A percentile compares a stretch with the other conserved stretches of the same genome.
Conservation (phyloP, 2,113 vertebrate species). For the Mesitornis unicolor region DNA sequence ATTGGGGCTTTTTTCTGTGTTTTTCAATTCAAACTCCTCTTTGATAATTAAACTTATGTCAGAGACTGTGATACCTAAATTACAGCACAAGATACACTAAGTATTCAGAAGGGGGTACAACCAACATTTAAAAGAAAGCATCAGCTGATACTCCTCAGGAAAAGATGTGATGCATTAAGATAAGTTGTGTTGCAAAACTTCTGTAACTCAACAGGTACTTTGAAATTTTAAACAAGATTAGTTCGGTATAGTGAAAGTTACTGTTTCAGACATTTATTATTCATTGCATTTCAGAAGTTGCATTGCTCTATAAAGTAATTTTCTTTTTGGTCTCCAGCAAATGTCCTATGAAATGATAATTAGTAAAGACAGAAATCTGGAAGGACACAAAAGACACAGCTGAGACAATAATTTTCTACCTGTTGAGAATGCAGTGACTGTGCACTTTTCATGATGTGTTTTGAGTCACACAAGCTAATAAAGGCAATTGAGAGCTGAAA, state of each 20-base stretch:
- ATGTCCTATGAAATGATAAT: background rate
- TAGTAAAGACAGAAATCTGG: background rate
- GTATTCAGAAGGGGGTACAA: background rate
- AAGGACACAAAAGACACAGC: background rate
- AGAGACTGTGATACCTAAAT: background rate
- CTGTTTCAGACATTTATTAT: background rate
- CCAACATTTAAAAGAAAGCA: background rate
- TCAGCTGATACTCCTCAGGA: background rate
- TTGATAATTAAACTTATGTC: background rate
- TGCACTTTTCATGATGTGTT: background rate
- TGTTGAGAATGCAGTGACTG: background rate
- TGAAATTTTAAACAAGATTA: background rate
- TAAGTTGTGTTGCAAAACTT: background rate
- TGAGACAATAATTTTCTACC: background rate
- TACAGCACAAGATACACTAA: background rate
- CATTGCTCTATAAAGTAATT: background rate
- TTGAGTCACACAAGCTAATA: background rate
- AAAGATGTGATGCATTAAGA: background rate
- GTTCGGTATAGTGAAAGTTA: background rate
- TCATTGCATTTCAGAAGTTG: background rate
- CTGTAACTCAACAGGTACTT: background rate
- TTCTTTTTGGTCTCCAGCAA: background rate
- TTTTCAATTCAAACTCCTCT: background rate
- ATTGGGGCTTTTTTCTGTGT: background rate
- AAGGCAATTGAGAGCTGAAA: background rate